Conservation (phyloP, 2,113 vertebrate species). For the Petaurus breviceps region DNA sequence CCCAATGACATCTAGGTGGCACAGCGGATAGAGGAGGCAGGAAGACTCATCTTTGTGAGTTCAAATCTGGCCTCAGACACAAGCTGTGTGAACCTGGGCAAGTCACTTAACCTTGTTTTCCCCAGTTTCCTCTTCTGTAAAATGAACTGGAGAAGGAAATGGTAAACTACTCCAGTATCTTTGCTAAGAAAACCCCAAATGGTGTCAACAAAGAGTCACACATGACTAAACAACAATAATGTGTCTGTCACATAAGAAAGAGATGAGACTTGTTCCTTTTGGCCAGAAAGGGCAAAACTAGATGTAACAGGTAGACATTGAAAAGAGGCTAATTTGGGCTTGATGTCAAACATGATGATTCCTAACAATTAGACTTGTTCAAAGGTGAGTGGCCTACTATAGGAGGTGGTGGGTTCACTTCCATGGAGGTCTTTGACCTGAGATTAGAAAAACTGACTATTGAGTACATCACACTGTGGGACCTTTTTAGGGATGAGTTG, state of each 20-base stretch:
- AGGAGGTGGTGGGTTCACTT: background rate
- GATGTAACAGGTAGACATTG: background rate
- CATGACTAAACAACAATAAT: background rate
- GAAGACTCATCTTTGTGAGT: background rate
- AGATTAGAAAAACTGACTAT: background rate
- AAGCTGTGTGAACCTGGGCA: too few relatives aligned
- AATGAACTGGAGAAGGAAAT: background rate
- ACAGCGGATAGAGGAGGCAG: background rate
- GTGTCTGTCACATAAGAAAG: background rate
- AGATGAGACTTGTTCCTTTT: background rate
- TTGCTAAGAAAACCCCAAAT: too few relatives aligned
- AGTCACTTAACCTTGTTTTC: too few relatives aligned
- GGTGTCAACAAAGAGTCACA: background rate
- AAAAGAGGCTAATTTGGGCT: background rate
- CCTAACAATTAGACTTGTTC: background rate
- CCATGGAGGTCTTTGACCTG: background rate
- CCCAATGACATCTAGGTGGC: background rate
- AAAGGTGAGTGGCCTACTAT: background rate
- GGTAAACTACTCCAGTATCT: background rate
- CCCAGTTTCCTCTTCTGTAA: background rate
- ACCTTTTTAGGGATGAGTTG: background rate
- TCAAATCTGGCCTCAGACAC: background rate
- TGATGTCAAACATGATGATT: background rate
- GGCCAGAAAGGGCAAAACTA: background rate
- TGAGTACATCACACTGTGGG: background rate